A percentile compares a stretch with the other conserved stretches of the same genome.
phyloP scores from a whole-genome alignment of 2,113 vertebrate genomes.

The Uria lomvia region DNA sequence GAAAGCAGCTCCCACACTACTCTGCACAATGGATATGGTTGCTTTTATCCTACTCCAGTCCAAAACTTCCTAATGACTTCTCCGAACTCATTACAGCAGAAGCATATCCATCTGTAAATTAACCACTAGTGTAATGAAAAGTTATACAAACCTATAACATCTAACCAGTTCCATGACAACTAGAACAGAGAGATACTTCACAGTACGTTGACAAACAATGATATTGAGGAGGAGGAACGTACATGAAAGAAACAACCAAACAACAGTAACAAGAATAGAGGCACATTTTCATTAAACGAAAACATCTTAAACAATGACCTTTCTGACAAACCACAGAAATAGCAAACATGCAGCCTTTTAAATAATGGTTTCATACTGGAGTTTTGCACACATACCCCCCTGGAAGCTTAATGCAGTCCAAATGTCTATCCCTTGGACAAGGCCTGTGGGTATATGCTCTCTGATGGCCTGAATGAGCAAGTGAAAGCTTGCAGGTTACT shows the following conservation, averaged over 20 bases:
- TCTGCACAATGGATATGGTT: not conserved
- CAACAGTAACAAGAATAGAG: not conserved
- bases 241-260: not conserved
- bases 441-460: not conserved
- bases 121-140: not conserved
- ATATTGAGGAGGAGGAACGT: not conserved
- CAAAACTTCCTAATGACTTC: not conserved
- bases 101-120: not conserved
- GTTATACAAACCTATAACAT: not conserved
- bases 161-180: not conserved
- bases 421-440: not conserved
- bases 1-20: not conserved
- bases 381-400: not conserved
- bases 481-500: not conserved
- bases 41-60: not conserved
- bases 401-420: constrained; percentile 26
- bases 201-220: not conserved
- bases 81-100: not conserved
- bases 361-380: not conserved
- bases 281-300: constrained; percentile 21
- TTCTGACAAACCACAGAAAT: constrained; percentile 50
- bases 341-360: constrained; percentile 3
- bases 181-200: not conserved
- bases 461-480: not conserved
- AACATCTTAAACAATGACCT: constrained; percentile 39